Evolutionary conservation across 2,797 vertebrate genomes (phyloP).

Genomic region (Phylloscopus collybita): DNA sequence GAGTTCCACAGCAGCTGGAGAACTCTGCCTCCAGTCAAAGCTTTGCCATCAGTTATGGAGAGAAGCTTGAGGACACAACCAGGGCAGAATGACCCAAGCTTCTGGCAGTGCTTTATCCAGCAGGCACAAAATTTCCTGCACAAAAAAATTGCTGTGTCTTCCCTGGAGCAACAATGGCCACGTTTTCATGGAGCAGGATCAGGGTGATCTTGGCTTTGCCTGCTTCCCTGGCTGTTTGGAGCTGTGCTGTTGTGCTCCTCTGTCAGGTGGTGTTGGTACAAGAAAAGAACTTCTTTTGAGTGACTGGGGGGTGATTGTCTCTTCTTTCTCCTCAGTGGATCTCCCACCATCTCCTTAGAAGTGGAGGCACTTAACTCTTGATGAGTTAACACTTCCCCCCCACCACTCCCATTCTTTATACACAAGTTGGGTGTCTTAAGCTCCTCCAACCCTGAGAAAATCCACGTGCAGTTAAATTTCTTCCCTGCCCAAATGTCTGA

Average conservation of each 20-base stretch:
- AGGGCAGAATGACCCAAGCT: neutral
- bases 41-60: neutral
- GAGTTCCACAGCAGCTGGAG: neutral
- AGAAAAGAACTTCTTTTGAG: neutral
- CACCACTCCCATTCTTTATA: neutral
- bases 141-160: neutral
- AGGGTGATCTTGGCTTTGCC: neutral
- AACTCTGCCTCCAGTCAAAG: neutral
- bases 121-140: neutral
- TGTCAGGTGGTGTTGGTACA: neutral
- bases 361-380: neutral
- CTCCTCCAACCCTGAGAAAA: neutral
- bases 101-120: neutral
- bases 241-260: neutral
- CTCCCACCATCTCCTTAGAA: neutral
- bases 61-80: accelerated
- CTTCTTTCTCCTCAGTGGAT: neutral
- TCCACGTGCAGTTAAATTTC: neutral
- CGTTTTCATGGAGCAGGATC: neutral
- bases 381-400: accelerated
- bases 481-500: neutral
- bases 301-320: neutral
- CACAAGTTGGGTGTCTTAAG: neutral
- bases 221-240: neutral
- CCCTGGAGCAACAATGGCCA: neutral